These are phyloP conservation scores for Leptoclinus maculatus DNA, from an alignment of 2,797 vertebrate genomes.

Conservation along the genomic window DNA sequence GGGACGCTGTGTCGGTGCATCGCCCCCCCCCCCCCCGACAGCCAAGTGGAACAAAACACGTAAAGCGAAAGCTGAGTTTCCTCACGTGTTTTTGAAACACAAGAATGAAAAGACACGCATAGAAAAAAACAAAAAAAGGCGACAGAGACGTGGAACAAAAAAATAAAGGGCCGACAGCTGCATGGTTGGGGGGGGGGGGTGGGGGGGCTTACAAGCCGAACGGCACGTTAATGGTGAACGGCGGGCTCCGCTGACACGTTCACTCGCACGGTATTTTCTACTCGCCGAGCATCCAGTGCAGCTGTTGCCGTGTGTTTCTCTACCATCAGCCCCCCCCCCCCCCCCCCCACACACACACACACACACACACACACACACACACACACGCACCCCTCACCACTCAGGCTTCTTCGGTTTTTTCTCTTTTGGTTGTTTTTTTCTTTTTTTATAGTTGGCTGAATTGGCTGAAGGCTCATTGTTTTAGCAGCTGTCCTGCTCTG, in stretches of 20 bases:
- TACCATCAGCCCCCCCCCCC: background rate
- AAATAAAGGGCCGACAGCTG: conserved; percentile 80
- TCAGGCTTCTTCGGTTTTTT: conserved; percentile 24
- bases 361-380: background rate
- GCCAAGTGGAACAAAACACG: conserved; percentile 12
- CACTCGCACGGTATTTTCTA: conserved; percentile 73
- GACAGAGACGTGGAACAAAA: conserved; percentile 46
- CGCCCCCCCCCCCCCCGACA: background rate
- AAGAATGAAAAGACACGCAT: conserved; percentile 65
- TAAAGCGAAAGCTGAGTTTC: conserved; percentile 46
- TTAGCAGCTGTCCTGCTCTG: conserved; percentile 72
- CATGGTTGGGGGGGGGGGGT: conserved; percentile 44
- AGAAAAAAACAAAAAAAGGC: conserved; percentile 38
- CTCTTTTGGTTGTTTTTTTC: conserved; percentile 1
- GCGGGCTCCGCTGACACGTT: conserved; percentile 77
- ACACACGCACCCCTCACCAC: background rate
- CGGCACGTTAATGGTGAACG: conserved; percentile 82
- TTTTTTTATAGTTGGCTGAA: conserved; percentile 55
- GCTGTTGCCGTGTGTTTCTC: conserved; percentile 80
- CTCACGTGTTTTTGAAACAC: conserved; percentile 77
- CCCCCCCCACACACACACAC: background rate
- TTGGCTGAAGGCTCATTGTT: conserved; percentile 74
- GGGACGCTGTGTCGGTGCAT: conserved; percentile 3
- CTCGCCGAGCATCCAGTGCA: conserved; percentile 73
- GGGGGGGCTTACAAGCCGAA: conserved; percentile 70